These are phyloP conservation scores for Galeruca laticollis DNA, from an alignment of 2,888 invertebrate species.

Conservation along the genomic window DNA sequence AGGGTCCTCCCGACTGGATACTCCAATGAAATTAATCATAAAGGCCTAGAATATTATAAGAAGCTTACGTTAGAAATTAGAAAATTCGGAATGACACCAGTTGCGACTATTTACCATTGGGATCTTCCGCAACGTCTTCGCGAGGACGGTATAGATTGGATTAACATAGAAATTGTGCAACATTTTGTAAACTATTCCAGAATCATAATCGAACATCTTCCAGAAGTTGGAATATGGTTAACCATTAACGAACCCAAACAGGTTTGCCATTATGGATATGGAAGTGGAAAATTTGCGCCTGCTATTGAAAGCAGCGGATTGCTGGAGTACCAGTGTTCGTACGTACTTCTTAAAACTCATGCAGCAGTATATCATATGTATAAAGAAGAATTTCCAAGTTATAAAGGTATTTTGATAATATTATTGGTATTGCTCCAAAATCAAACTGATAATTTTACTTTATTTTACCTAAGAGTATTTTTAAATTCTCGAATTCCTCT, in stretches of 20 bases:
- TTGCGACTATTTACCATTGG: neutral
- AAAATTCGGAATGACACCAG: neutral
- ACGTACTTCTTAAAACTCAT: slow-evolving; percentile 76
- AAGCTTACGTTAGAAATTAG: neutral
- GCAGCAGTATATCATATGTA: slow-evolving; percentile 75
- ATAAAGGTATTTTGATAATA: slow-evolving; percentile 55
- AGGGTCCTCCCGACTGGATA: neutral
- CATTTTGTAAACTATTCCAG: slow-evolving; percentile 73
- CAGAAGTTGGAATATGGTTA: slow-evolving; percentile 67
- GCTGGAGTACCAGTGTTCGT: slow-evolving; percentile 74
- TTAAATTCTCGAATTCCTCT: too few relatives aligned
- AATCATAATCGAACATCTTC: slow-evolving; percentile 65
- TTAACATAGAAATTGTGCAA: slow-evolving; percentile 71
- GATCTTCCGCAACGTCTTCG: neutral
- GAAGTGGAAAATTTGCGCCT: slow-evolving; percentile 69
- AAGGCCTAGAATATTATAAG: neutral
- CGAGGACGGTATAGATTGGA: slow-evolving; percentile 68
- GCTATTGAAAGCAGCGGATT: slow-evolving; percentile 70
- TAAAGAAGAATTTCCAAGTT: slow-evolving; percentile 69
- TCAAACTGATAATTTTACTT: too few relatives aligned
- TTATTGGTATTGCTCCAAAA: too few relatives aligned
- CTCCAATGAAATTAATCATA: neutral
- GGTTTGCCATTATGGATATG: slow-evolving; percentile 67
- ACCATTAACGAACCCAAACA: slow-evolving; percentile 75
- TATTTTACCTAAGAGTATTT: neutral